A percentile compares a stretch with the other conserved stretches of the same genome.
Evolutionary conservation across 2,797 vertebrate genomes (phyloP).

Genomic region (Intellagama lesueurii): DNA sequence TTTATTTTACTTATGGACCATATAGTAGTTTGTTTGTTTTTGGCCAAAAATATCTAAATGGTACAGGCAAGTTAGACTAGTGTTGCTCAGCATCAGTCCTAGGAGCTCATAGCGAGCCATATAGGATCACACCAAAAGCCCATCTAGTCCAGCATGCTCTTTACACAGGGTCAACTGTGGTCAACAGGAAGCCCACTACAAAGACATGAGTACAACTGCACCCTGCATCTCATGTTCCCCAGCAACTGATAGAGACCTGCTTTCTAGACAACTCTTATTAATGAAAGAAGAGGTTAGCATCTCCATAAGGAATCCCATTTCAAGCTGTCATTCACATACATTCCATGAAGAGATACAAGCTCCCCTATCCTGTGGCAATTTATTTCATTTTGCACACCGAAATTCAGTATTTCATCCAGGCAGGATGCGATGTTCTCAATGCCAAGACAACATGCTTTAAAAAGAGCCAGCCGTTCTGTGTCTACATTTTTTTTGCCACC

Average conservation of each 20-base stretch:
- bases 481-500: background rate
- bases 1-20: too few species aligned
- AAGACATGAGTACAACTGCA: too few species aligned
- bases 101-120: too few species aligned
- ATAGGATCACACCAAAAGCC: too few species aligned
- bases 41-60: background rate
- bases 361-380: too few species aligned
- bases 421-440: background rate
- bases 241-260: too few species aligned
- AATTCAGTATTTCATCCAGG: background rate
- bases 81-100: background rate
- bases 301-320: background rate
- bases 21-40: too few species aligned
- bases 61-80: background rate
- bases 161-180: too few species aligned
- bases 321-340: background rate
- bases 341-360: background rate
- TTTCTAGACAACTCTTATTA: background rate
- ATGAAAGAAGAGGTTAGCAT: background rate
- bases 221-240: too few species aligned
- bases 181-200: too few species aligned
- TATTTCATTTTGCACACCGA: background rate
- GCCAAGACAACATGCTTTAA: background rate
- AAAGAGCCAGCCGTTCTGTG: background rate
- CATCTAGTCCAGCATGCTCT: too few species aligned